Evolutionary conservation across 2,797 vertebrate species (phyloP).

Genomic region (Microctenopoma steveboyesi): DNA sequence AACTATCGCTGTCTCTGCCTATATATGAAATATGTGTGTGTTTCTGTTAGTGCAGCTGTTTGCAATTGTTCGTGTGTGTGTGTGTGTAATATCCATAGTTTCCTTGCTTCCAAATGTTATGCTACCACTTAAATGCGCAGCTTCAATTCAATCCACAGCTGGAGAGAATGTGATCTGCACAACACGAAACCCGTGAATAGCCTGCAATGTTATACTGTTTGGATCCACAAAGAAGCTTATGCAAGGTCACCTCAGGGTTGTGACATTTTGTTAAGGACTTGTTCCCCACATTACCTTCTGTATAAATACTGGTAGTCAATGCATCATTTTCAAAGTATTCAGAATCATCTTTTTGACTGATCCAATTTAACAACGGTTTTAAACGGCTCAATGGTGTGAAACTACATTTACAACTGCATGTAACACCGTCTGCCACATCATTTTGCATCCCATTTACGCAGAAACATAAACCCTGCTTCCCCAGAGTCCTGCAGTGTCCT

Average conservation of each 20-base stretch:
- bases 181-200: constrained; percentile 29
- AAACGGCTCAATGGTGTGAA: neutral
- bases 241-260: constrained; percentile 12
- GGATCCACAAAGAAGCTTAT: constrained; percentile 23
- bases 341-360: neutral
- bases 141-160: constrained; percentile 42
- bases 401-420: neutral
- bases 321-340: constrained; percentile 6
- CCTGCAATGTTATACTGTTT: constrained; percentile 13
- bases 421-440: neutral
- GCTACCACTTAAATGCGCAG: constrained; percentile 19
- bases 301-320: constrained; percentile 2
- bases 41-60: neutral
- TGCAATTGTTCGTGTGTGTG: constrained; percentile 5
- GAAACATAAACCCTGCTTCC: neutral
- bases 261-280: constrained; percentile 3
- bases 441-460: neutral
- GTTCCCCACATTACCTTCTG: neutral
- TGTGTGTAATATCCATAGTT: constrained; percentile 36
- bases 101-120: constrained; percentile 34
- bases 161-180: constrained; percentile 31
- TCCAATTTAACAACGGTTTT: neutral
- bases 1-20: neutral
- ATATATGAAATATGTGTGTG: neutral
- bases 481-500: neutral